Base-by-base conservation (phyloP, 1,140 invertebrate species). In the Lepidurus packardi region DNA sequence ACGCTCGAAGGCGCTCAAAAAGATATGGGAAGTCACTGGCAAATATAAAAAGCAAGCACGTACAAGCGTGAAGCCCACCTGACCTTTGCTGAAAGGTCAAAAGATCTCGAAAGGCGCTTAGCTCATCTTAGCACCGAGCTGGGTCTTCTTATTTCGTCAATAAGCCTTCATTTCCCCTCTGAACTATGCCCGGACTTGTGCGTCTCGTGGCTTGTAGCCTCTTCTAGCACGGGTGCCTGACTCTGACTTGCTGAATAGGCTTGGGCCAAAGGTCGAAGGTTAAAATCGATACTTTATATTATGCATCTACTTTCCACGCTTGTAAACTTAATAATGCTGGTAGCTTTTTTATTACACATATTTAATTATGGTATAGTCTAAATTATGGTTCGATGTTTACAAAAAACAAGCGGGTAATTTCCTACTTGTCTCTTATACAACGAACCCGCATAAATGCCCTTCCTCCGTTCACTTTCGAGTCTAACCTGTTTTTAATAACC, bases 401-500 rank as follows among this genome's bases (percentile, higher is more conserved):
- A 65, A 65, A 21, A 65, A 9, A 65, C 53, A 65, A 13, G 13
- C 53, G 53, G 53, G 53, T 11, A 11, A 65, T 65, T 21, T 65
- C 21, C 13, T 21, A 34, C 16, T 65, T 7, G 53, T 6, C 53
- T 65, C 13, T 21, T 21, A 21, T 8, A 65, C 21, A 21, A 34
- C 34, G 34, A 34, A 16, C 53, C 53, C 53, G 8, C 13, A 65
- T 65, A 16, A 65, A 65, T 65, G 21, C 53, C 53, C 53, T 65
- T 65, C 16, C 53, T 13, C 53, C 53, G 21, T 65, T 65, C 53
- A 65, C 53, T 65, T 65, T 21, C 7, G 9, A 34, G 34, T 7
- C 53, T 65, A 65, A 65, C 53, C 53, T 65, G 53, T 65, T 65
- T 65, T n/a, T 21, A 65, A n/a, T 65, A 13, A 65, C 53, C 53